Base-by-base conservation (phyloP, 2,797 vertebrate species). In the Sebastes paucispinis region DNA sequence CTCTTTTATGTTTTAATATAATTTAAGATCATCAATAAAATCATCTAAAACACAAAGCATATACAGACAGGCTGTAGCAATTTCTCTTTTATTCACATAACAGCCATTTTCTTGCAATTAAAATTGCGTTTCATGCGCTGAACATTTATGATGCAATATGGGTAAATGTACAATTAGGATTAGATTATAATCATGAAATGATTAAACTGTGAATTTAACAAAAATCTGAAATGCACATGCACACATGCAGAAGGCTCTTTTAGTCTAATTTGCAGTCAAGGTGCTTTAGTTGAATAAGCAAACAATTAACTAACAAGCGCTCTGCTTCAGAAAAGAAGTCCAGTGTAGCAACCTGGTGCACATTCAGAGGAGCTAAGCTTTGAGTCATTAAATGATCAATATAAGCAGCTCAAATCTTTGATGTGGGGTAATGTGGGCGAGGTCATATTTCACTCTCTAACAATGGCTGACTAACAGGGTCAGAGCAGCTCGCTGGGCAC, bases 371-470 rank as follows among this genome's bases (percentile, higher is more conserved):
- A 82, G 29, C 59, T 71, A 8, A 43, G n/a, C 22, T 69, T 52
- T 43, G 13, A 2, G 29, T 75, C 58, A 69, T 68, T 65, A 72
- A 76, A 77, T 10, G 29, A 65, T 69, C 31, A 22, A 59, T 39
- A 81, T 12, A 69, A 84, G 64, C 20, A 36, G 58, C 25, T 69
- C 11, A 64, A 84, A 72, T 78, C 65, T 73, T 6, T 14, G 66
- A 59, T 64, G 32, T 73, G 31, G 58, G 59, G 83, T 80, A 67
- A 82, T 82, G 69, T 80, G 32, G 64, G 67, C 36, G 2, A 60
- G 67, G 69, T 87, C 73, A 64, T 64, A 73, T 91, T 91, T 87
- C 70, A 79, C 71, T 87, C 31, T 86, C 84, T 64, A 79, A 93
- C 82, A 91, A 84, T 81, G 76, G 74, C 66, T 81, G 77, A 88